Conservation (phyloP, 2,113 vertebrate species). For the Tapirus terrestris region DNA sequence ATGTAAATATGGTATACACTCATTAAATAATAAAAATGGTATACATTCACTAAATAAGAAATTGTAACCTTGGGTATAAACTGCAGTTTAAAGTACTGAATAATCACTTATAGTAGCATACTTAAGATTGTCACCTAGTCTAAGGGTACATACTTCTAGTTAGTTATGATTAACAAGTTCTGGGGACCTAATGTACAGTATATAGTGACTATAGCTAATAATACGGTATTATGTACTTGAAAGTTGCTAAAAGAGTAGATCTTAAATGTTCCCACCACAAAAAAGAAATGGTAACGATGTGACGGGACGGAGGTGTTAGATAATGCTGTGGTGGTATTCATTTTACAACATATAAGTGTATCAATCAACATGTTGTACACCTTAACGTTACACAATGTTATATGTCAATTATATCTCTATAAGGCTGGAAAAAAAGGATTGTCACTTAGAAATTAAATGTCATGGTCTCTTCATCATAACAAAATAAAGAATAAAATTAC, state of each 20-base stretch:
- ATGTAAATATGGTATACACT: neutral
- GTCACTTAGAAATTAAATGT: slow-evolving; percentile 21
- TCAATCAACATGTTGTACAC: neutral
- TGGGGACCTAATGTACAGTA: neutral
- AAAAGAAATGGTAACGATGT: neutral
- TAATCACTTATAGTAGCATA: neutral
- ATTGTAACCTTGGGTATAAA: neutral
- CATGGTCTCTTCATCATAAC: neutral
- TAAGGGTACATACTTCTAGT: neutral
- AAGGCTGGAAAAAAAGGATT: neutral
- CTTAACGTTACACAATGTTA: neutral
- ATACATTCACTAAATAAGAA: neutral
- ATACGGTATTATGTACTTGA: neutral
- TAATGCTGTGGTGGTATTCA: neutral
- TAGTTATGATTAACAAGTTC: neutral
- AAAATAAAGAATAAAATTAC: slow-evolving; percentile 84
- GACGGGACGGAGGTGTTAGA: neutral
- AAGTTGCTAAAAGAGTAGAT: neutral
- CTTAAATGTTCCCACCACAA: neutral
- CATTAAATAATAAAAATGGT: no score
- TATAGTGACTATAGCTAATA: neutral
- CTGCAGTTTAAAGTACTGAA: neutral
- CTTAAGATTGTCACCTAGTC: neutral
- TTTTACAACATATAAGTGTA: neutral
- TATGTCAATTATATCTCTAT: neutral